A percentile compares a stretch with the other conserved stretches of the same genome.
Conservation (phyloP, 2,797 vertebrate genomes). For the Chrysolophus pictus region DNA sequence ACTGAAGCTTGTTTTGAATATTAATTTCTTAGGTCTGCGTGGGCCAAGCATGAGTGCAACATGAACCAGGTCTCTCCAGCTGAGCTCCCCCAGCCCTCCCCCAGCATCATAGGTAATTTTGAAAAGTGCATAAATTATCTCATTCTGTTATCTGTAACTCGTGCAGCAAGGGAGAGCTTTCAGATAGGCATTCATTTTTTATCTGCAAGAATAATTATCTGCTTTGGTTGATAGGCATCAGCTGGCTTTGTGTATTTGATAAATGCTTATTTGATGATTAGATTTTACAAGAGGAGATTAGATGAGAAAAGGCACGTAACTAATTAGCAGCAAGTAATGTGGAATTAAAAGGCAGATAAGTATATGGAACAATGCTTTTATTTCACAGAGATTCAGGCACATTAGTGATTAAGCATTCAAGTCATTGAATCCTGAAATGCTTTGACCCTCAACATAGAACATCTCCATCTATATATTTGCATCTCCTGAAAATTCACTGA, state of each 20-base stretch:
- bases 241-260: neutral
- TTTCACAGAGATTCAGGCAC: neutral
- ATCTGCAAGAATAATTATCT: neutral
- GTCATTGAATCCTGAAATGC: neutral
- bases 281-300: neutral
- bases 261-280: slow-evolving; percentile 2
- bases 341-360: neutral
- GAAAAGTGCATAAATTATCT: neutral
- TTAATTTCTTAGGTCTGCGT: neutral
- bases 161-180: neutral
- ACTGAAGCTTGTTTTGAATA: neutral
- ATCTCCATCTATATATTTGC: neutral
- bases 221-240: neutral
- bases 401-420: neutral
- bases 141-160: neutral
- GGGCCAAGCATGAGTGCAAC: neutral
- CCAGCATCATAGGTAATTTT: rapidly evolving
- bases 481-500: neutral
- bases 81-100: neutral
- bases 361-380: neutral
- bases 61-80: rapidly evolving
- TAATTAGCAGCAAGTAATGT: neutral
- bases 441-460: neutral
- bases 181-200: neutral
- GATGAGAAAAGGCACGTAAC: neutral